phyloP scores from a whole-genome alignment of 2,888 invertebrate genomes.

The Agapostemon virescens region DNA sequence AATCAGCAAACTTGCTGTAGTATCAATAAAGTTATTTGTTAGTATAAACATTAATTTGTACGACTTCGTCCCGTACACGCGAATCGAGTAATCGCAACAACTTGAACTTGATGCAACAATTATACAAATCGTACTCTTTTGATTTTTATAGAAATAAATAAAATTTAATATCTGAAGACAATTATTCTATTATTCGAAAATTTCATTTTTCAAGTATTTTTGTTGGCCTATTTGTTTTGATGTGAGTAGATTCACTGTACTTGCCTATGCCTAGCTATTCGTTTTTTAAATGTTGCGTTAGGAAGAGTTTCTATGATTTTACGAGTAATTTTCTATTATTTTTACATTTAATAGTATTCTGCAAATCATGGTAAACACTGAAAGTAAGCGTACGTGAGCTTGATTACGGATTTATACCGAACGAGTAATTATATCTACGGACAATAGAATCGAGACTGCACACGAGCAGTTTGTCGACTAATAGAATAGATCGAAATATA shows the following conservation, averaged over 20 bases:
- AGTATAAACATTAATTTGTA: too few species aligned
- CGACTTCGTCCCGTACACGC: too few species aligned
- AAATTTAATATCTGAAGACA: neutral
- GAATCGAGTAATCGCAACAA: too few species aligned
- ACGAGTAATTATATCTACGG: neutral
- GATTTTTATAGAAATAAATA: neutral
- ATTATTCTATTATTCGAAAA: neutral
- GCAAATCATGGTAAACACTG: neutral
- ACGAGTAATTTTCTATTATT: too few species aligned
- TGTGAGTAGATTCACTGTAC: neutral
- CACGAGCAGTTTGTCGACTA: neutral
- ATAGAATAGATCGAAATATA: neutral
- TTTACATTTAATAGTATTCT: neutral
- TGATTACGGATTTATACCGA: slow-evolving; percentile 5
- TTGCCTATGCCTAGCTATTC: neutral
- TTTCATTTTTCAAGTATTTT: neutral
- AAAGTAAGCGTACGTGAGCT: neutral
- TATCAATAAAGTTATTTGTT: too few species aligned
- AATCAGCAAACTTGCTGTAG: too few species aligned
- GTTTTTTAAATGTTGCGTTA: too few species aligned
- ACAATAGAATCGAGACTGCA: neutral
- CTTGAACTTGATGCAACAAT: too few species aligned
- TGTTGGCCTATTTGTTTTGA: neutral
- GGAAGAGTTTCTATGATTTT: too few species aligned
- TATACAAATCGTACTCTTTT: neutral